phyloP scores from a whole-genome alignment of 2,888 invertebrate species.

The Poecilus cupreus region DNA sequence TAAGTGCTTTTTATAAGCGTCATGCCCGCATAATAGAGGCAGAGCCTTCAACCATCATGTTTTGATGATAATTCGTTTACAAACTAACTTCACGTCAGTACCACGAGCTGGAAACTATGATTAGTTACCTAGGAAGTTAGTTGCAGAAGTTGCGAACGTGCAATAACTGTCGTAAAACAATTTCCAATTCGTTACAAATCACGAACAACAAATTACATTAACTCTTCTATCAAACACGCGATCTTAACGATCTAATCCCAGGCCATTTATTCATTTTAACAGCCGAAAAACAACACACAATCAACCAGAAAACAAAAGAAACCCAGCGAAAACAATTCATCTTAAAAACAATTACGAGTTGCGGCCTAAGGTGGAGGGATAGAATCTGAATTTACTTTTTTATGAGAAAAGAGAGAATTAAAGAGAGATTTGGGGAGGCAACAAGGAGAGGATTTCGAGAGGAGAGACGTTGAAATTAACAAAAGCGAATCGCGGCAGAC shows the following conservation, averaged over 20 bases:
- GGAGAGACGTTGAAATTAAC: constrained; percentile 4
- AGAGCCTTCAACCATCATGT: not conserved
- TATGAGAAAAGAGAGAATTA: not conserved
- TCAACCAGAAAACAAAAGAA: constrained; percentile 26
- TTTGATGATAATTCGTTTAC: not conserved
- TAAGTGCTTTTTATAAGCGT: not conserved
- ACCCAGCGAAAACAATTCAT: not conserved
- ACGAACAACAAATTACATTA: constrained; percentile 37
- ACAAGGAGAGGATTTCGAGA: not conserved
- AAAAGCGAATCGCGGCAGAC: constrained; percentile 40
- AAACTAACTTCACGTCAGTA: not conserved
- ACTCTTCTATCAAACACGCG: constrained; percentile 12
- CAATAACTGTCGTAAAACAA: constrained; percentile 17
- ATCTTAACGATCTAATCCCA: constrained; percentile 3
- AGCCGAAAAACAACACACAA: constrained; percentile 24
- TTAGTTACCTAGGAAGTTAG: constrained; percentile 8
- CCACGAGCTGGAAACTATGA: constrained; percentile 16
- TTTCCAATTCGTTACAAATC: constrained; percentile 32
- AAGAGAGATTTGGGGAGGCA: not conserved
- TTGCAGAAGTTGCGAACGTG: not conserved
- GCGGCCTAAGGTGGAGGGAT: not conserved
- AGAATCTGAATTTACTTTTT: not conserved
- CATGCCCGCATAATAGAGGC: constrained; percentile 1
- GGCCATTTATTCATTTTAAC: constrained; percentile 25
- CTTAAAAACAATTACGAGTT: constrained; percentile 18